Conservation (phyloP, 2,888 invertebrate genomes). For the Camponotus fellah region DNA sequence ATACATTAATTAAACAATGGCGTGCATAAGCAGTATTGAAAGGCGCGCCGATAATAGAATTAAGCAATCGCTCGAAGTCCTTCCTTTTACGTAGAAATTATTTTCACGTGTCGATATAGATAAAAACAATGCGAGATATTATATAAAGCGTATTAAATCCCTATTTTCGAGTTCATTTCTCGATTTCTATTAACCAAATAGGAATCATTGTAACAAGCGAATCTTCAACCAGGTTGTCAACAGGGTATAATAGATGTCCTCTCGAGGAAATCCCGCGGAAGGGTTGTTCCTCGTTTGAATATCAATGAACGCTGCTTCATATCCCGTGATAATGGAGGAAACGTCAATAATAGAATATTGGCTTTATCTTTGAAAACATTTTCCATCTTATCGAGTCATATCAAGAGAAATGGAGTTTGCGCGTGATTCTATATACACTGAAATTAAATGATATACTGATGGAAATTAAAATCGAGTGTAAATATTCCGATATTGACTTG, state of each 20-base stretch:
- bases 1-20: constrained; percentile 43
- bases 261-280: constrained; percentile 17
- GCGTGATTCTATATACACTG: background rate
- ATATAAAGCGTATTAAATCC: background rate
- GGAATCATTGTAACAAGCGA: constrained; percentile 4
- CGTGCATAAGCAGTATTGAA: background rate
- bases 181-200: background rate
- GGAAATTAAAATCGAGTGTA: background rate
- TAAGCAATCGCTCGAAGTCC: background rate
- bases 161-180: background rate
- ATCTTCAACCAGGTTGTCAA: constrained; percentile 8
- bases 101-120: background rate
- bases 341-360: constrained; percentile 31
- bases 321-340: constrained; percentile 11
- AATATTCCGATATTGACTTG: background rate
- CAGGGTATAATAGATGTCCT: background rate
- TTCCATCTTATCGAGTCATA: background rate
- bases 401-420: background rate
- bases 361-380: constrained; percentile 20
- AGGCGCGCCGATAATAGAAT: background rate
- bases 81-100: background rate
- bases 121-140: background rate
- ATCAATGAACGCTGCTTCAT: constrained; percentile 27
- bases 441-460: constrained; percentile 4
- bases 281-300: constrained; percentile 35